Evolutionary conservation across 2,113 vertebrate species (phyloP).

Genomic region (Callorhinus ursinus): DNA sequence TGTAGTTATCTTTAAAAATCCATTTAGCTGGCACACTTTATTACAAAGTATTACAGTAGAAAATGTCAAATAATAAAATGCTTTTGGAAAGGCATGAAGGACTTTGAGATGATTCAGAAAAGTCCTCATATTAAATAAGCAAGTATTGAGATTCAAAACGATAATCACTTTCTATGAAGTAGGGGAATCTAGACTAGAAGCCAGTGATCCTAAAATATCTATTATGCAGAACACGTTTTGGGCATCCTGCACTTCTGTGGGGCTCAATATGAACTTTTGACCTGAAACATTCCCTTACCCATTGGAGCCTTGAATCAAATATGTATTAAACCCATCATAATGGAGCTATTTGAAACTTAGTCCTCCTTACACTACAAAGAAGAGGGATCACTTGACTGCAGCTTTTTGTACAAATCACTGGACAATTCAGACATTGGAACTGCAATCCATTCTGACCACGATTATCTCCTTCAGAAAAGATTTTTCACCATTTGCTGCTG

Average conservation of each 20-base stretch:
- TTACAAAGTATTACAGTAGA: not conserved
- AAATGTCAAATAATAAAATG: not conserved
- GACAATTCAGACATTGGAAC: conserved; percentile 35
- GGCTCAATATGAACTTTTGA: not conserved
- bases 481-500: conserved; percentile 61
- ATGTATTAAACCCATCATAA: not conserved
- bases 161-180: not conserved
- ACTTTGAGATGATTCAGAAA: not conserved
- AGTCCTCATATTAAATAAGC: not conserved
- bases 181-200: not conserved
- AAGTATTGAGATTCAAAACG: not conserved
- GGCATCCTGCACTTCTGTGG: not conserved
- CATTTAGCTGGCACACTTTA: not conserved
- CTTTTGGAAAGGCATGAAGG: not conserved
- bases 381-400: conserved; percentile 43
- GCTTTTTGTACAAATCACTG: conserved; percentile 59
- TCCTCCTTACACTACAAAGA: not conserved
- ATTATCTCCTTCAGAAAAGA: conserved; percentile 68
- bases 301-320: not conserved
- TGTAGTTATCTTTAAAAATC: not conserved
- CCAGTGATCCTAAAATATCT: not conserved
- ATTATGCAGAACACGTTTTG: not conserved
- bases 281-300: not conserved
- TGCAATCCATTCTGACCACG: conserved; percentile 60
- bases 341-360: not conserved